Conservation (phyloP, 2,113 vertebrate genomes). For the Corythoichthys intestinalis region DNA sequence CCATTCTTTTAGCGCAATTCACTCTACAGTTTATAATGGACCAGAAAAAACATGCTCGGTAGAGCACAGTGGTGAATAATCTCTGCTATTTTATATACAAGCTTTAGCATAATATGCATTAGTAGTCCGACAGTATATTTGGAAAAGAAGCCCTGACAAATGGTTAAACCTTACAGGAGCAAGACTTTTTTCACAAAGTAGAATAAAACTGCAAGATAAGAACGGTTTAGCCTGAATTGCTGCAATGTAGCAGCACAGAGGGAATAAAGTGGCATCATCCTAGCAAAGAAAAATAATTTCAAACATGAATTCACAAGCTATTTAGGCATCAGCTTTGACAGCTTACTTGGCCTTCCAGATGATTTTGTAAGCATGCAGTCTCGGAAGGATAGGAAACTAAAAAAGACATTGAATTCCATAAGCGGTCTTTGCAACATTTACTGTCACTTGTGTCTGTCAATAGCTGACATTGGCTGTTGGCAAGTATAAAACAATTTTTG, state of each 20-base stretch:
- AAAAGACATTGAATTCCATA: constrained; percentile 12
- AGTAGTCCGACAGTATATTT: too few species aligned
- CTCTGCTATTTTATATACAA: too few species aligned
- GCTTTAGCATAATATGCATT: too few species aligned
- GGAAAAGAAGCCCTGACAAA: background rate
- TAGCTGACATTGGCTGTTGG: too few species aligned
- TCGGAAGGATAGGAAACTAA: constrained; percentile 18
- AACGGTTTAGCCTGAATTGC: constrained; percentile 6
- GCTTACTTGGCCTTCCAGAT: constrained; percentile 44
- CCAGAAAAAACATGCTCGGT: too few species aligned
- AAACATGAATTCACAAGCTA: constrained; percentile 52
- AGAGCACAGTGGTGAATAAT: too few species aligned
- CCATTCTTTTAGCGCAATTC: too few species aligned
- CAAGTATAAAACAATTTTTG: too few species aligned
- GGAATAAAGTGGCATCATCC: constrained; percentile 39
- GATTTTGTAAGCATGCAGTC: constrained; percentile 34
- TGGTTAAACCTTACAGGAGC: background rate
- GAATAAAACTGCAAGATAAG: constrained; percentile 20
- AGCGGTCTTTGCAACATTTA: background rate
- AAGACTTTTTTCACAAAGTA: constrained; percentile 1
- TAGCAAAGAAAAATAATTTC: constrained; percentile 41
- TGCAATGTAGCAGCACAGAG: constrained; percentile 35
- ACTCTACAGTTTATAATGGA: too few species aligned
- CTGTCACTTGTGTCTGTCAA: too few species aligned
- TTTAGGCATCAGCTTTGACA: constrained; percentile 48